Percentiles rank a stretch among this genome's conserved stretches.
Evolutionary conservation across 2,888 invertebrate species (phyloP).

Genomic region (Stenodema calcarata): DNA sequence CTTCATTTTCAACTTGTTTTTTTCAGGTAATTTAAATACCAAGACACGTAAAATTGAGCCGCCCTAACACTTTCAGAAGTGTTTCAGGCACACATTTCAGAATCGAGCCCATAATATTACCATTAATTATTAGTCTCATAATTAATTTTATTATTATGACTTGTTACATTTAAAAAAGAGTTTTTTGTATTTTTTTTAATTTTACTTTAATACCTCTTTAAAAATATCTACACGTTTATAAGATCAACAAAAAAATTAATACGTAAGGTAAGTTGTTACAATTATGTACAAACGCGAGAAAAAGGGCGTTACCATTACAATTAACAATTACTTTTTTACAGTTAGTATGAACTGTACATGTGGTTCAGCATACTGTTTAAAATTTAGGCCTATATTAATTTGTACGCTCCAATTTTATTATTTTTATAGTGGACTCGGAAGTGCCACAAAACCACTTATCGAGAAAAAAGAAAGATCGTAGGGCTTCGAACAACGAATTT

Average conservation of each 20-base stretch:
- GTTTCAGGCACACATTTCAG: constrained; percentile 42
- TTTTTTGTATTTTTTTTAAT: not conserved
- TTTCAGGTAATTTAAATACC: not conserved
- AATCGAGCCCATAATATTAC: constrained; percentile 53
- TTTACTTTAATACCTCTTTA: not conserved
- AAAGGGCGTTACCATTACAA: constrained; percentile 1
- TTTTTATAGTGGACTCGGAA: constrained; percentile 31
- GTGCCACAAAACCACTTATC: not conserved
- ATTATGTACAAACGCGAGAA: constrained; percentile 26
- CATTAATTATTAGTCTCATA: constrained; percentile 55
- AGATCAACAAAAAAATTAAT: constrained; percentile 50
- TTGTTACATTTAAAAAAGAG: constrained; percentile 47
- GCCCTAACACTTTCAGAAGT: not conserved
- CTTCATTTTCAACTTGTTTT: not conserved
- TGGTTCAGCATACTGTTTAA: constrained; percentile 1
- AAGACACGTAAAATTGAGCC: constrained; percentile 45
- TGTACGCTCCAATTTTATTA: constrained; percentile 60
- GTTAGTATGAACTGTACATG: constrained; percentile 39
- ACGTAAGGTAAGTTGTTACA: constrained; percentile 48
- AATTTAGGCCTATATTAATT: constrained; percentile 62
- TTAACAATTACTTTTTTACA: not conserved
- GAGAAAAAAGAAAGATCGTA: not conserved
- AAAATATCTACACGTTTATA: constrained; percentile 32
- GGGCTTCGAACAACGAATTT: not conserved
- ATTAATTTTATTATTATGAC: constrained; percentile 55